phyloP scores from a whole-genome alignment of 2,113 vertebrate species.

The Alethe castanea region DNA sequence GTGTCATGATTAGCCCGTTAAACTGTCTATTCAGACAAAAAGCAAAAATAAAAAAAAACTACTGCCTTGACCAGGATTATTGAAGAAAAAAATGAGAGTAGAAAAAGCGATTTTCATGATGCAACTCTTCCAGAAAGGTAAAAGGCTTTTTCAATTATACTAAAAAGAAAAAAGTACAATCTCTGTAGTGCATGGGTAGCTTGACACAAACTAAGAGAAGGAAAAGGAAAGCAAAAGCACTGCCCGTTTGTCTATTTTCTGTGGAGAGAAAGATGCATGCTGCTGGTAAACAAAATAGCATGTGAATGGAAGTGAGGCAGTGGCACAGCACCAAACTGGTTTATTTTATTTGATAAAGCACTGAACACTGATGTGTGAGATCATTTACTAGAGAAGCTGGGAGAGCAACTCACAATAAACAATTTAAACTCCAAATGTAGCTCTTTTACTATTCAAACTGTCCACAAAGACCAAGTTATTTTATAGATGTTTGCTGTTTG shows the following conservation, averaged over 20 bases:
- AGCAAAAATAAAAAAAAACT: not conserved
- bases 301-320: not conserved
- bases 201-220: not conserved
- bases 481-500: not conserved
- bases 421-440: not conserved
- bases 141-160: not conserved
- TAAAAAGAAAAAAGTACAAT: not conserved
- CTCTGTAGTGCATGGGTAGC: not conserved
- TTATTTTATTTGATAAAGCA: constrained; percentile 32
- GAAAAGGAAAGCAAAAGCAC: not conserved
- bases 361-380: constrained; percentile 3
- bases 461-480: not conserved
- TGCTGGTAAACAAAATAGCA: constrained; percentile 9
- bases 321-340: not conserved
- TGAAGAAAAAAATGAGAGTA: not conserved
- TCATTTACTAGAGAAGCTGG: constrained; percentile 11
- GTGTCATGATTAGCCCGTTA: not conserved
- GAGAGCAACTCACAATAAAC: not conserved
- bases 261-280: not conserved
- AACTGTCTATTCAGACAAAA: not conserved
- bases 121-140: not conserved
- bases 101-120: constrained; percentile 10
- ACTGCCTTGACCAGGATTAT: not conserved
- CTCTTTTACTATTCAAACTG: not conserved
- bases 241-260: not conserved